Conservation (phyloP, 2,797 vertebrate genomes). For the Pangasius larnaudii region DNA sequence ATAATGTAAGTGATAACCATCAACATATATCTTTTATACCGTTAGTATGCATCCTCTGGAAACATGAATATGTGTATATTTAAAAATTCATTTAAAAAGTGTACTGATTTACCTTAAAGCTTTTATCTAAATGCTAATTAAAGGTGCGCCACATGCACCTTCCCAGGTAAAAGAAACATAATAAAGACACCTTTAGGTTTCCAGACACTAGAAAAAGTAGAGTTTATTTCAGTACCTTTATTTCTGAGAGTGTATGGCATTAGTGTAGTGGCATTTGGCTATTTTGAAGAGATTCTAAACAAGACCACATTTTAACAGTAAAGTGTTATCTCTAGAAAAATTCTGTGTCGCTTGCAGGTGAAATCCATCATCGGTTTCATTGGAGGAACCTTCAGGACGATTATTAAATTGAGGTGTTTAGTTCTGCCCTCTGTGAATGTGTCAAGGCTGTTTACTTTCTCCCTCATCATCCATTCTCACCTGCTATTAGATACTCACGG, state of each 20-base stretch:
- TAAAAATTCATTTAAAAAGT: background rate
- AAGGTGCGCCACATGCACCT: background rate
- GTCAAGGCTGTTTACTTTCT: conserved; percentile 29
- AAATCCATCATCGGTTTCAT: background rate
- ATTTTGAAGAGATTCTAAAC: background rate
- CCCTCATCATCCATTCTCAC: background rate
- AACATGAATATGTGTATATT: background rate
- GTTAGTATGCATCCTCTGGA: background rate
- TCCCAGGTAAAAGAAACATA: background rate
- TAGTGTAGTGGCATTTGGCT: background rate
- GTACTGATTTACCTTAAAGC: background rate
- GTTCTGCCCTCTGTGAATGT: background rate
- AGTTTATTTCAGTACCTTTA: background rate
- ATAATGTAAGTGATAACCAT: background rate
- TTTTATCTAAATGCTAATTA: background rate
- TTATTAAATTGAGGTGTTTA: conserved; percentile 11
- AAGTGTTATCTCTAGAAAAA: background rate
- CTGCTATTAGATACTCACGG: background rate
- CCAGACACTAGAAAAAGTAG: background rate
- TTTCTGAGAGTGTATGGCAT: background rate
- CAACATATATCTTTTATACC: background rate
- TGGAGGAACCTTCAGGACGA: background rate
- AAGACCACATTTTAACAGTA: background rate
- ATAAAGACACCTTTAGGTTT: background rate
- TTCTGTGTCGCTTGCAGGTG: background rate